Base-by-base conservation (phyloP, 2,888 invertebrate species). In the Deilephila porcellus region DNA sequence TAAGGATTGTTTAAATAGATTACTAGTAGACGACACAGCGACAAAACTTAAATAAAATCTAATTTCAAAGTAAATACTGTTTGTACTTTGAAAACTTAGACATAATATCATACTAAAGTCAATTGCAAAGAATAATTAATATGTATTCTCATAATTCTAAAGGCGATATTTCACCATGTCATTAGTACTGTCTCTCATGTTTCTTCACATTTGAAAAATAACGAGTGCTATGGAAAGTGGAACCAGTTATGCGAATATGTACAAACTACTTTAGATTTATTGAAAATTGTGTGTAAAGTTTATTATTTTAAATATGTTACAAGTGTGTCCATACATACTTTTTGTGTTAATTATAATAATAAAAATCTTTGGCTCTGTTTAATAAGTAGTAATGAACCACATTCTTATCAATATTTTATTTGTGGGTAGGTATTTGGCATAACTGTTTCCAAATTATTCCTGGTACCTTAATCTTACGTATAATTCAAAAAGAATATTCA, bases 61-160 rank as follows among this genome's bases (percentile, higher is more conserved):
- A 67, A 67, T 67, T 67, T 67, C 52, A 67, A 67, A 25, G 67
- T 63, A 63, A 63, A 45, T 45, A 64, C 64, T 45, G n/a, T 45
- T 45, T 64, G 20, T 67, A 52, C 45, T 67, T 67, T 67, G 64
- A 67, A 64, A 37, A 37, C 11, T 37, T 37, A n/a, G 64, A 45
- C 29, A 62, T 19, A 56, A 32, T 32, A 62, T 32, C 20, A 64
- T 14, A 20, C 4, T n/a, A 63, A n/a, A n/a, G n/a, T 60, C 14
- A 29, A 29, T 29, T 60, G 25, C 8, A 32, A 3, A 32, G 4
- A 32, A 32, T 32, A 32, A 32, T 32, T 32, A 60, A 60, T 25
- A 60, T 0, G 25, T 64, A 63, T 34, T 32, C 19, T 19, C 34
- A 63, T n/a, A 0, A 34, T 63, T 7, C 34, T 19, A 64, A 20